Evolutionary conservation across 1,140 invertebrate genomes (phyloP).

Genomic region (Drosophila melanica): DNA sequence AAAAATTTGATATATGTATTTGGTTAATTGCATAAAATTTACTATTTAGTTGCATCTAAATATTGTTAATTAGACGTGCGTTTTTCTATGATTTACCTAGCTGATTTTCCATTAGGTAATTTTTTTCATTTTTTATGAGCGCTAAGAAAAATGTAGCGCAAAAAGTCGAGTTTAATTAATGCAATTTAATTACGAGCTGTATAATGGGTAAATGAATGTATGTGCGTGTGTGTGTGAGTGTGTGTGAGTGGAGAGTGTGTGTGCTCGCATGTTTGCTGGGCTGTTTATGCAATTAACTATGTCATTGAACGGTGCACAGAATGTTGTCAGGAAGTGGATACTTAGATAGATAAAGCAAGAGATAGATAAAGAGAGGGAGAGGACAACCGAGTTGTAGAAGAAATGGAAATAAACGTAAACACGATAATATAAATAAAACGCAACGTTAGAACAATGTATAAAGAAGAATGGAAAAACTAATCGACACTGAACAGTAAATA

Average conservation of each 20-base stretch:
- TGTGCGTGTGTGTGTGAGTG: slow-evolving; percentile 8
- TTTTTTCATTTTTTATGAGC: slow-evolving; percentile 31
- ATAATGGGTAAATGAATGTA: neutral
- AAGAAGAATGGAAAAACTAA: neutral
- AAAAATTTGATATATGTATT: slow-evolving; percentile 50
- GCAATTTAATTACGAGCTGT: slow-evolving; percentile 66
- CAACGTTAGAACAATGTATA: slow-evolving; percentile 2
- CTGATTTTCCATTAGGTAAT: slow-evolving; percentile 65
- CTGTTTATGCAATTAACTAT: slow-evolving; percentile 70
- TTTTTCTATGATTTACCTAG: slow-evolving; percentile 12
- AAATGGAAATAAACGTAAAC: neutral
- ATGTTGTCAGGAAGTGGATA: slow-evolving; percentile 61
- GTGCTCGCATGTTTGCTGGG: slow-evolving; percentile 37
- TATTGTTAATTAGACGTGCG: slow-evolving; percentile 39
- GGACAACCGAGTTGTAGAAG: slow-evolving; percentile 4
- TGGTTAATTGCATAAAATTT: neutral
- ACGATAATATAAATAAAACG: slow-evolving; percentile 5
- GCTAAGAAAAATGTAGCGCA: slow-evolving; percentile 64
- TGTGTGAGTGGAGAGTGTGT: slow-evolving; percentile 24
- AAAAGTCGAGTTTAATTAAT: slow-evolving; percentile 70
- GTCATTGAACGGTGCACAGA: slow-evolving; percentile 74
- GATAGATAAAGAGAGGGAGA: slow-evolving; percentile 1
- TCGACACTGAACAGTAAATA: neutral
- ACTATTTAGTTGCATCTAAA: neutral
- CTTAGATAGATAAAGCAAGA: slow-evolving; percentile 21